Conservation (phyloP, 2,888 invertebrate genomes). For the Heliconius hortense region DNA sequence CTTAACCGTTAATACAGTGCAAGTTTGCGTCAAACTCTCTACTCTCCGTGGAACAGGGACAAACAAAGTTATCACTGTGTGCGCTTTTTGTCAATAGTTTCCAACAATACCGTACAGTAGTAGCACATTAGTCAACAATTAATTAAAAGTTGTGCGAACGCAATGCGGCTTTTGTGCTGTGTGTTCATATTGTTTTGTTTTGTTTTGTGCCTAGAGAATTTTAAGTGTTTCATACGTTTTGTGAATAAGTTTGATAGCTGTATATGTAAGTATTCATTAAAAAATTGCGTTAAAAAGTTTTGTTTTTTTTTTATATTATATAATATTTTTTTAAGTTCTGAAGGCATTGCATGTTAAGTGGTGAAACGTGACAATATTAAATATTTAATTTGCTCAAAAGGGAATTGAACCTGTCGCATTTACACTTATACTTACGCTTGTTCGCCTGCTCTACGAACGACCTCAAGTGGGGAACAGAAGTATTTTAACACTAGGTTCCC, state of each 20-base stretch:
- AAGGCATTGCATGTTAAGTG: too few species aligned
- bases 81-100: constrained; percentile 30
- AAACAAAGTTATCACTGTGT: constrained; percentile 10
- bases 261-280: background rate
- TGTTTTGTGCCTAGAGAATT: background rate
- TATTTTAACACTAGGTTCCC: too few species aligned
- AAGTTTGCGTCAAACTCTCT: constrained; percentile 25
- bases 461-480: background rate
- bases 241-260: background rate
- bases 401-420: background rate
- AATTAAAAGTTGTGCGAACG: constrained; percentile 36
- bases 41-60: constrained; percentile 25
- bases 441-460: background rate
- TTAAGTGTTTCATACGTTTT: background rate
- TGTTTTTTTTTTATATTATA: background rate
- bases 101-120: constrained; percentile 7
- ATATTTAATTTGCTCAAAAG: background rate
- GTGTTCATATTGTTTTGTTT: constrained; percentile 12
- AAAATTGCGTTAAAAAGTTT: background rate
- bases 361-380: background rate
- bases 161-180: constrained; percentile 17
- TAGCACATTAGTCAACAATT: constrained; percentile 35
- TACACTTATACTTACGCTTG: background rate
- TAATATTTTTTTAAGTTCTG: background rate
- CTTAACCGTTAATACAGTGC: constrained; percentile 35